Base-by-base conservation (phyloP, 1,140 invertebrate species). In the Leptonema lineaticorne region DNA sequence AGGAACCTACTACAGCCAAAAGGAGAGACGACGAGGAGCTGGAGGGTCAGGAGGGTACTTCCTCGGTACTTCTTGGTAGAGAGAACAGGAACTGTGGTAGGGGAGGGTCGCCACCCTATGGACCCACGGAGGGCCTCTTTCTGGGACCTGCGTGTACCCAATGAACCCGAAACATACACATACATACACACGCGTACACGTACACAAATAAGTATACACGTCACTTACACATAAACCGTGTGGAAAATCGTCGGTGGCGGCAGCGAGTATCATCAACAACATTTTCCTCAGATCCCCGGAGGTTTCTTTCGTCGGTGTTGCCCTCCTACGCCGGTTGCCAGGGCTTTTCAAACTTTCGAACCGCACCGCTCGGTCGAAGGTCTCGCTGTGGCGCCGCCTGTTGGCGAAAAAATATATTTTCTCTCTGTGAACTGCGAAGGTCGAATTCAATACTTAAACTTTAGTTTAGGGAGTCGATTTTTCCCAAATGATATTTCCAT, bases 241-340 rank as follows among this genome's bases (percentile, higher is more conserved):
- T 20, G 48, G 48, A 7, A 37, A n/a, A n/a, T n/a, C n/a, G n/a
- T n/a, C n/a, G n/a, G n/a, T n/a, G 24, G n/a, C 11, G 9, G 48
- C 16, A 20, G 28, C 57, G 29, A 46, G 59, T 62, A 62, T 50
- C 62, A 64, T 64, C 62, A 64, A 64, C 62, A 64, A 50, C 45
- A 28, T 50, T 62, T 62, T 50, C 14, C 45, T 20, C 46, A 16
- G 24, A 20, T 64, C 62, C 62, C 62, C 46, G 41, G 62, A 53
- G 62, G 24, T 64, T 64, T 50, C 62, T 64, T 64, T 64, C 62
- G 62, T 62, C 59, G 62, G 27, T 41, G n/a, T n/a, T n/a, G n/a
- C n/a, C n/a, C n/a, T n/a, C 14, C 16, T 9, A 24, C 50, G 24
- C 50, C 24, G 20, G n/a, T n/a, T 7, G 50, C 50, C 50, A 53